Evolutionary conservation across 1,140 invertebrate genomes (phyloP), one percentile per base, ranked within the genome.

Genomic region (Dolichoris vasculosae): DNA sequence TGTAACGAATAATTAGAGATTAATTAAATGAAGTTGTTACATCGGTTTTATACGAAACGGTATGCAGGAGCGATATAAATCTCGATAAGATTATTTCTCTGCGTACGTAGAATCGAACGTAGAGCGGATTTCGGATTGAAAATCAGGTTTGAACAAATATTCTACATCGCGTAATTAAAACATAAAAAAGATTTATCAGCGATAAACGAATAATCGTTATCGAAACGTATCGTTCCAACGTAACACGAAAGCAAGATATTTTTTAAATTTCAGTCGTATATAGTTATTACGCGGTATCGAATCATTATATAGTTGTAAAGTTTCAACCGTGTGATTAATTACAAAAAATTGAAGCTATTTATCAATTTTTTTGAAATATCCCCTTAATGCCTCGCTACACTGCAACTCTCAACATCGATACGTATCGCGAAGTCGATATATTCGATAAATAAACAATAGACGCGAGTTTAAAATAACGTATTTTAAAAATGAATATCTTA

Each of bases 371-470:
- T 7, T 17, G 26, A 40, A 71, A 40, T 40, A 20, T 40, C 23
- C 35, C 35, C 35, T 11, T 71, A 20, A 71, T 71, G 38, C 23
- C 13, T 71, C 0, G 2, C 32, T 67, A 15, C 13, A 26, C 30
- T 73, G 38, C 23, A 43, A 43, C 32, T 73, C 43, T 73, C n/a
- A 32, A 23, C 11, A 7, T 0, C 38, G 40, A 43, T 73, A 43
- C 11, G 20, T 7, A 73, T 73, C 38, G 26, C 23, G 20, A 43
- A 23, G 20, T 40, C 7, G 2, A 43, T 73, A 26, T 13, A 43
- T 73, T 73, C 38, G n/a, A 73, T 73, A 43, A 73, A n/a, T 73
- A 26, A n/a, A 43, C 38, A 43, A 73, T n/a, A 73, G 40, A 73
- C 3, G 20, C 0, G 43, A 73, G 4, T 59, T 59, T 26, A 13